Evolutionary conservation across 2,797 vertebrate species (phyloP), one percentile per base, ranked within the genome.

Genomic region (Distichodus sexfasciatus): DNA sequence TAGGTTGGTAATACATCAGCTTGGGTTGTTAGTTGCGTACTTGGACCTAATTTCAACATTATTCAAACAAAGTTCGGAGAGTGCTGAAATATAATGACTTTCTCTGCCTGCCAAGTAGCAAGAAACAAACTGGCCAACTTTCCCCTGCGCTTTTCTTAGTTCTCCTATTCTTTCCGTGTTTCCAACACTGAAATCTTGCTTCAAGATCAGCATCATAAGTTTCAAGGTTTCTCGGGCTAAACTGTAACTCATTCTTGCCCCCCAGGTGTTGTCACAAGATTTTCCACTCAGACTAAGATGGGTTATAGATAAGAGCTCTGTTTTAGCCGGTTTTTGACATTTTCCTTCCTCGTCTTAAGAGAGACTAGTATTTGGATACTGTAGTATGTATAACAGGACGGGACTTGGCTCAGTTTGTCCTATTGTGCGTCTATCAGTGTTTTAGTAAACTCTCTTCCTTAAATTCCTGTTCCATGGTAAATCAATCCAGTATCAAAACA

Each of bases 151-250:
- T 38, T 70, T 69, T 70, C 38, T 70, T 19, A 57, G 57, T 5
- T 58, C 26, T 46, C 36, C 17, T 63, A n/a, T 44, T 50, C 29
- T 53, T 35, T 59, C 41, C 53, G 61, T 44, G 40, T 21, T 58
- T 71, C 55, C 69, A 78, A 6, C 57, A 4, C 4, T 55, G 41
- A 59, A 69, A 54, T 67, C 43, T 31, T 47, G 74, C 43, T 35
- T 65, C 40, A 65, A 55, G 14, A 46, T 47, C 2, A 36, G 8
- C 15, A 0, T 58, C 31, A 59, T 44, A 24, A 10, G 28, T 54
- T 40, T 53, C 29, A 36, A 66, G 38, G 41, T 23, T 38, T 64
- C 38, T 72, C 29, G 10, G 69, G 28, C 17, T 69, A 44, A 53
- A 69, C n/a, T 26, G 29, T 61, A 66, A 40, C 21, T 66, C 12